Evolutionary conservation across 2,113 vertebrate genomes (phyloP), one percentile per base, ranked within the genome.

Genomic region (Tiliqua scincoides): DNA sequence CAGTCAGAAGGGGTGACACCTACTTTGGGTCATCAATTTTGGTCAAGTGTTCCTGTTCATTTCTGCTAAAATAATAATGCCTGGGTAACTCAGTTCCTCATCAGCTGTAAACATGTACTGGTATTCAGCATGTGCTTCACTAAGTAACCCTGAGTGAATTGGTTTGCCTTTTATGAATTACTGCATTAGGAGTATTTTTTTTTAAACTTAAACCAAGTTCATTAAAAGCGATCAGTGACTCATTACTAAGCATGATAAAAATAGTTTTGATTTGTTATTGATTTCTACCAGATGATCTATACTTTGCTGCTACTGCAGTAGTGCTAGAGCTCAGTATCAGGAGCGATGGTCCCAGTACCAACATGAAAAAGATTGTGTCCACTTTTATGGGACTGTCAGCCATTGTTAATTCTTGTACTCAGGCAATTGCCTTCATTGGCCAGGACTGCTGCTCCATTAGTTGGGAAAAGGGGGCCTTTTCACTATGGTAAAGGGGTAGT

Each of bases 21-120:
- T 93, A 25, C 93, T 74, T 86, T 94, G 86, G 89, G 93, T 96
- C 96, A 96, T 96, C 96, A 96, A 92, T 96, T 97, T 96, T 95
- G 91, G 82, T 94, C 91, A 91, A 93, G 93, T 93, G 94, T 95
- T 96, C 95, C 91, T 94, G 92, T 94, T 95, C 88, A 1, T 96
- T 96, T 96, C 95, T 95, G 91, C 91, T 95, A 92, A 93, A 96
- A 95, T 94, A 95, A 94, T 95, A 95, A 88, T 92, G 43, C 89
- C 83, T 90, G 95, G 93, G 90, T 94, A 93, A 96, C 95, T 96
- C 93, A 92, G 94, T 93, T 97, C 96, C 94, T 95, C 88, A 88
- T 62, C 81, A 93, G 89, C 90, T 95, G 93, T 96, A 96, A 96
- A 96, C 95, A 96, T 86, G 93, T 83, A 87, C 85, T 91, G 85